Base-by-base conservation (phyloP, 2,113 vertebrate species). In the Anguilla japonica region DNA sequence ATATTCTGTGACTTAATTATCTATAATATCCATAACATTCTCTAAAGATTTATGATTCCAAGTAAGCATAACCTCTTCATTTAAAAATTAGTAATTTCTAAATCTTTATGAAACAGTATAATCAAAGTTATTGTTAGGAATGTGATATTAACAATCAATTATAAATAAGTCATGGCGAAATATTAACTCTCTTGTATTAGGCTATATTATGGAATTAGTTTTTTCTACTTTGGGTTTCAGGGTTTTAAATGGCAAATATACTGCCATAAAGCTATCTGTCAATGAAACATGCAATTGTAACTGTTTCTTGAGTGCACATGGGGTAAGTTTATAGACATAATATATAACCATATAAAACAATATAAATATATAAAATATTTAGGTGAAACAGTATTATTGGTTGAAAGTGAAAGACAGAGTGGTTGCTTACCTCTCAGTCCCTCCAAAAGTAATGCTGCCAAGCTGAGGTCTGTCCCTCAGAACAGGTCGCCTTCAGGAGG, bases 401-500 rank as follows among this genome's bases (percentile, higher is more conserved):
- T 75, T 75, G 13, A 29, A 26, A 75, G 71, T 13, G 71, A 13
- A 9, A 11, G 71, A 75, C 13, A 34, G 26, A 75, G 71, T 71
- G 63, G 26, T 34, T 75, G 9, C 83, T 84, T 80, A 81, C 79
- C 85, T 86, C 53, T 86, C 53, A 57, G 78, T 15, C 0, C 40
- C 56, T 43, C 79, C 50, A 22, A 34, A 29, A 86, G 85, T 18
- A n/a, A 39, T 86, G 22, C 18, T 67, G 26, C 85, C 67, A 60
- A 40, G n/a, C 41, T 67, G 81, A 71, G 60, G 29, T 26, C 41
- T 67, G 81, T 40, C 11, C n/a, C 81, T 87, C 81, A 78, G 86
- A 87, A 26, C 15, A 50, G 50, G 67, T 83, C 82, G 79, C 46
- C 81, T 79, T 87, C 40, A 41, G 57, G 86, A 14, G 40, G 82